phyloP scores from a whole-genome alignment of 1,140 invertebrate genomes.

The Papilio polytes region DNA sequence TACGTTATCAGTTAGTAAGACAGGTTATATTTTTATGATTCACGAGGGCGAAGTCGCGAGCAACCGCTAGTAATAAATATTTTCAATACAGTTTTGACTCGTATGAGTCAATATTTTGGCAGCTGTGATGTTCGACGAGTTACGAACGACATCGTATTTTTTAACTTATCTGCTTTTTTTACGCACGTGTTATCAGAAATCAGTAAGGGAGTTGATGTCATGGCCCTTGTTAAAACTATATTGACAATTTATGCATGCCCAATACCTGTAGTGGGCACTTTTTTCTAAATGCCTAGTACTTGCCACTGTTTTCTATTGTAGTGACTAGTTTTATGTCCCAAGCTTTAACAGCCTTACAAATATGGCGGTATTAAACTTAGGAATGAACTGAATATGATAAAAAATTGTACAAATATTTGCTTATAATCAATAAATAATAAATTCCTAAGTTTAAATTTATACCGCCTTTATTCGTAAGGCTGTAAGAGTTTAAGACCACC shows the following conservation, averaged over 20 bases:
- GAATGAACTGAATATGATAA: no score
- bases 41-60: no score
- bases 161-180: slow-evolving; percentile 28
- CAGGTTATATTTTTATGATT: no score
- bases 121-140: slow-evolving; percentile 5
- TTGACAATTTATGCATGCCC: no score
- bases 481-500: background rate
- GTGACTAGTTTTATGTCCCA: background rate
- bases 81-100: background rate
- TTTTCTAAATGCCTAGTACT: background rate
- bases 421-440: no score
- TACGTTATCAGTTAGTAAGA: no score
- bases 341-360: background rate
- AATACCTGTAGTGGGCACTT: no score
- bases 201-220: background rate
- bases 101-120: slow-evolving; percentile 21
- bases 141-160: slow-evolving; percentile 18
- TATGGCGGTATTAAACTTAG: no score
- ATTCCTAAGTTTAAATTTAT: no score
- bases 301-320: background rate
- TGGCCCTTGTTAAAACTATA: background rate
- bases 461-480: no score
- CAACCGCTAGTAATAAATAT: no score
- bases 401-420: no score
- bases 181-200: slow-evolving; percentile 1